Evolutionary conservation across 2,113 vertebrate species (phyloP).

Genomic region (Chloebia gouldiae): DNA sequence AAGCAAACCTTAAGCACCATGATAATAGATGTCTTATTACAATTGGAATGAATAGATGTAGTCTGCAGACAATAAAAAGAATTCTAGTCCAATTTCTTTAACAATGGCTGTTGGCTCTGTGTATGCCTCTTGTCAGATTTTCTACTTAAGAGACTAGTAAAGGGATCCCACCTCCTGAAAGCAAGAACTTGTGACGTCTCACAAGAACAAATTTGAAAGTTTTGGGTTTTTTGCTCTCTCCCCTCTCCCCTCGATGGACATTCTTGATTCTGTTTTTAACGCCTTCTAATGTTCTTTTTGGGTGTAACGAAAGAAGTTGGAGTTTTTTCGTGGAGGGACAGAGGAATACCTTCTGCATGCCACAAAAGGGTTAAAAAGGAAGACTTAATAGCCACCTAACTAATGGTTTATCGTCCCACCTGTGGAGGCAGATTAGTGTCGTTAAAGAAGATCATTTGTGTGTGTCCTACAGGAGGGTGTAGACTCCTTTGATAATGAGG

Average conservation of each 20-base stretch:
- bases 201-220: not conserved
- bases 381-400: constrained; percentile 50
- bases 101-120: not conserved
- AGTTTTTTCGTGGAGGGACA: not conserved
- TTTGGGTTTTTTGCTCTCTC: not conserved
- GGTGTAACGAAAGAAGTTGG: not conserved
- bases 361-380: constrained; percentile 55
- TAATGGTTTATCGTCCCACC: constrained; percentile 58
- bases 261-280: not conserved
- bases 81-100: not conserved
- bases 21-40: not conserved
- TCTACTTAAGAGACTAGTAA: not conserved
- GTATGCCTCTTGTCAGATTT: not conserved
- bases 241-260: accelerated
- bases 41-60: not conserved
- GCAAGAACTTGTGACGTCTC: not conserved
- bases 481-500: constrained; percentile 80
- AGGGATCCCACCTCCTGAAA: not conserved
- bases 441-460: constrained; percentile 66
- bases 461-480: constrained; percentile 62
- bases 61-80: not conserved
- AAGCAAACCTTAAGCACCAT: not conserved
- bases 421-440: constrained; percentile 73
- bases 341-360: not conserved
- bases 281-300: not conserved